These are phyloP conservation scores for Apeltes quadracus DNA, from an alignment of 2,113 vertebrate genomes.

Conservation along the genomic window DNA sequence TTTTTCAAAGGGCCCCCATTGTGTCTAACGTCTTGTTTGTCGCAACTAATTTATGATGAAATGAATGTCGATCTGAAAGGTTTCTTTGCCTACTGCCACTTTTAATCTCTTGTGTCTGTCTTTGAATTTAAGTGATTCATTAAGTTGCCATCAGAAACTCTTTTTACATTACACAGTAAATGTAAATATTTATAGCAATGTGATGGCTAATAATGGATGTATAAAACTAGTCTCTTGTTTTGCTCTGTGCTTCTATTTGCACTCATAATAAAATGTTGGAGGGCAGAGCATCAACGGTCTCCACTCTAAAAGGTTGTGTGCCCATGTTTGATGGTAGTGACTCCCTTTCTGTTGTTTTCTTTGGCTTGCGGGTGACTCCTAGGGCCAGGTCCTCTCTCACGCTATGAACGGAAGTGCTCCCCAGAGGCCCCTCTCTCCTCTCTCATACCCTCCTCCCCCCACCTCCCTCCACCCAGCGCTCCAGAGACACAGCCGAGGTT, in stretches of 20 bases:
- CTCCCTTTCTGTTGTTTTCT: slow-evolving; percentile 25
- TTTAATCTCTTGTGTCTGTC: slow-evolving; percentile 49
- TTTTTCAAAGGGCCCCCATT: slow-evolving; percentile 37
- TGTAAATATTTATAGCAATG: slow-evolving; percentile 3
- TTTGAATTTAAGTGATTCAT: slow-evolving; percentile 20
- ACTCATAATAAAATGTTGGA: slow-evolving; percentile 5
- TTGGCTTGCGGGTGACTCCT: slow-evolving; percentile 70
- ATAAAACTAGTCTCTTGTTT: slow-evolving; percentile 24
- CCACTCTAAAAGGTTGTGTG: neutral
- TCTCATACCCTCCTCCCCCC: slow-evolving; percentile 86
- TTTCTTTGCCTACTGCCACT: slow-evolving; percentile 31
- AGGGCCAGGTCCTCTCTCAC: slow-evolving; percentile 86
- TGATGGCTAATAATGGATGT: slow-evolving; percentile 17
- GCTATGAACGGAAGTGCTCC: slow-evolving; percentile 91
- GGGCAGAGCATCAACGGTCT: slow-evolving; percentile 6
- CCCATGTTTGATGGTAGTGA: slow-evolving; percentile 14
- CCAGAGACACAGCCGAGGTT: slow-evolving; percentile 84
- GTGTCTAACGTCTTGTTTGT: slow-evolving; percentile 43
- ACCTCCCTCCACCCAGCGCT: slow-evolving; percentile 86
- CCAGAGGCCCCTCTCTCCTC: slow-evolving; percentile 91
- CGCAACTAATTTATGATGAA: slow-evolving; percentile 36
- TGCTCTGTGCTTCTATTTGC: neutral
- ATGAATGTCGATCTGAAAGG: slow-evolving; percentile 27
- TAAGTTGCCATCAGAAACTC: too few relatives aligned
- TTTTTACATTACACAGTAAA: too few relatives aligned